Evolutionary conservation across 2,888 invertebrate genomes (phyloP).

Genomic region (Eumerus sabulonum): DNA sequence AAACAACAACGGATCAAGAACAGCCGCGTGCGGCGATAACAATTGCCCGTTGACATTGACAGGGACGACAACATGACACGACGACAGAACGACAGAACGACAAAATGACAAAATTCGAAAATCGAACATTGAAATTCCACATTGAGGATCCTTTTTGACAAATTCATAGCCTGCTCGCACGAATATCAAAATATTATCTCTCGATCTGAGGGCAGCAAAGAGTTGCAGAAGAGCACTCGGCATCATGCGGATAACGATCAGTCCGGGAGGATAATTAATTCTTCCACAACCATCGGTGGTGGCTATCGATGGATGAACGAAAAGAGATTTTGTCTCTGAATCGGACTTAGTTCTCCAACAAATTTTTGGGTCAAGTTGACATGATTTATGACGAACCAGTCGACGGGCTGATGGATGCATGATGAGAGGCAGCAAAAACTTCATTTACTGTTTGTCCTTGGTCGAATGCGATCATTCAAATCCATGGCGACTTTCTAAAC

Average conservation of each 20-base stretch:
- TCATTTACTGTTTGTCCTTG: too few relatives aligned
- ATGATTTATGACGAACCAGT: constrained; percentile 47
- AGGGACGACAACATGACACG: constrained; percentile 30
- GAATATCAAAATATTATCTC: constrained; percentile 68
- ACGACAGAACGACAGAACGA: constrained; percentile 24
- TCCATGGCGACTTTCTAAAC: too few relatives aligned
- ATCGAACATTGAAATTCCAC: constrained; percentile 62
- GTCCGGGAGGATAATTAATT: constrained; percentile 60
- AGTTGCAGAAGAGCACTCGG: constrained; percentile 35
- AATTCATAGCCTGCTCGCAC: constrained; percentile 62
- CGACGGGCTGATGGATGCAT: constrained; percentile 1
- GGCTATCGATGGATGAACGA: constrained; percentile 15
- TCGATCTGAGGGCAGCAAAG: constrained; percentile 36
- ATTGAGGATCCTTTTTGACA: constrained; percentile 65
- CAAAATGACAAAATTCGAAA: constrained; percentile 38
- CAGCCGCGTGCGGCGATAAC: neutral
- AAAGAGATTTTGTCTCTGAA: neutral
- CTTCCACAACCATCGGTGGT: constrained; percentile 24
- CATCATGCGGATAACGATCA: neutral
- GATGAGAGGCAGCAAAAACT: too few relatives aligned
- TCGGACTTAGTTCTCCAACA: constrained; percentile 36
- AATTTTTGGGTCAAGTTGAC: constrained; percentile 36
- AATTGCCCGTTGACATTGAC: constrained; percentile 14
- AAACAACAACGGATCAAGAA: too few relatives aligned
- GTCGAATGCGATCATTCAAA: too few relatives aligned